Evolutionary conservation across 2,888 invertebrate species (phyloP), one percentile per base, ranked within the genome.

Genomic region (Drosophila neotestacea): DNA sequence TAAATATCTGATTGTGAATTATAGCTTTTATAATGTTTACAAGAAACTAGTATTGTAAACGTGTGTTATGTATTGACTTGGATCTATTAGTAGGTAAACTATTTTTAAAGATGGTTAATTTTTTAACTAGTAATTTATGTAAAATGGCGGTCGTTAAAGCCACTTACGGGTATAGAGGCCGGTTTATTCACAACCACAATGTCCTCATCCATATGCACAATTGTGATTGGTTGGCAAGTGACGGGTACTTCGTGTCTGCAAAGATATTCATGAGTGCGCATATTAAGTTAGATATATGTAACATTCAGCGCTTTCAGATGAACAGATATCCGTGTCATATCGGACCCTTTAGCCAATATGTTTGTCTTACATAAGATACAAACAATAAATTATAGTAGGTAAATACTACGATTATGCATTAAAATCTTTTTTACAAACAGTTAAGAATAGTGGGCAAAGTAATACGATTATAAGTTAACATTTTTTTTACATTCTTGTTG

Each of bases 101-200:
- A 50, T 36, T 11, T 27, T 6, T 11, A 36, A 32, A 46, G 16
- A 38, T 38, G 30, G 30, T 48, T 59, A 32, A 47, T 27, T 16
- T 7, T 27, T 27, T 27, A 44, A 27, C 27, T 44, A 16, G 11
- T 63, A 64, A 22, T 62, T 62, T 51, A 55, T 63, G 62, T 63
- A 72, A 76, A 68, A 95, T 95, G 95, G 95, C 95, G 93, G 95
- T 95, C 95, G 94, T 95, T 95, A 94, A 95, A 95, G 96, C 96
- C 96, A 97, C 97, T 97, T 97, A 98, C 98, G 94, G 99, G 99
- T 95, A 99, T 98, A 94, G 99, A 99, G 94, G 98, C 97, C 93
- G 99, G 99, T 96, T 99, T 99, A 96, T 99, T 98, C 94, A 99
- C 97, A 94, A 99, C 99, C 94, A 99, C 96, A 94, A 99, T 95